These are phyloP conservation scores for Drosophila cognata DNA, from an alignment of 2,888 invertebrate genomes.

Conservation along the genomic window DNA sequence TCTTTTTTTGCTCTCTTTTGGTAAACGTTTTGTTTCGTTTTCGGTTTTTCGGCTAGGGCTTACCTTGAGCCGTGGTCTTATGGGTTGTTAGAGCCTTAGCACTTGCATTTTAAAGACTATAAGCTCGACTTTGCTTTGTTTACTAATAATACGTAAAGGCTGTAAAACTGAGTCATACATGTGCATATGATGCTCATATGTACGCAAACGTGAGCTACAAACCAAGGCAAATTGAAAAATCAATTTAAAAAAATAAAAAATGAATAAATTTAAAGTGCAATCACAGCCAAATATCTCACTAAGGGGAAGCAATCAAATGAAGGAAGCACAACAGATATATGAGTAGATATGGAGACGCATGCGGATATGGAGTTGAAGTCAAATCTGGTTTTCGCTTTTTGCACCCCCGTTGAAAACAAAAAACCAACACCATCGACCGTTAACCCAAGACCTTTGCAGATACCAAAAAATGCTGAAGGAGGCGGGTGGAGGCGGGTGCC, in stretches of 20 bases:
- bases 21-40: conserved; percentile 10
- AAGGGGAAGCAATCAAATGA: conserved; percentile 15
- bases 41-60: background rate
- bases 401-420: conserved; percentile 14
- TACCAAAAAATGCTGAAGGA: background rate
- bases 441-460: conserved; percentile 28
- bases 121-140: conserved; percentile 22
- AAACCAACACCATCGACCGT: conserved; percentile 19
- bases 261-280: conserved; percentile 34
- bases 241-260: conserved; percentile 9
- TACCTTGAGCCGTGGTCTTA: background rate
- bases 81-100: conserved; percentile 17
- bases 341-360: background rate
- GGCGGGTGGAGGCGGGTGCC: background rate
- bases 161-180: background rate
- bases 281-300: conserved; percentile 35
- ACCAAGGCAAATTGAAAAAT: conserved; percentile 15
- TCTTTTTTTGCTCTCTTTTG: conserved; percentile 7
- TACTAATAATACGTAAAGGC: background rate
- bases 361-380: background rate
- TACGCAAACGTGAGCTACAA: conserved; percentile 1
- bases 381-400: conserved; percentile 11
- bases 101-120: conserved; percentile 6
- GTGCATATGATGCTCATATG: background rate
- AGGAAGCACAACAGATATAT: background rate